Base-by-base conservation (phyloP, 2,797 vertebrate genomes). In the Dromococcyx pavoninus region DNA sequence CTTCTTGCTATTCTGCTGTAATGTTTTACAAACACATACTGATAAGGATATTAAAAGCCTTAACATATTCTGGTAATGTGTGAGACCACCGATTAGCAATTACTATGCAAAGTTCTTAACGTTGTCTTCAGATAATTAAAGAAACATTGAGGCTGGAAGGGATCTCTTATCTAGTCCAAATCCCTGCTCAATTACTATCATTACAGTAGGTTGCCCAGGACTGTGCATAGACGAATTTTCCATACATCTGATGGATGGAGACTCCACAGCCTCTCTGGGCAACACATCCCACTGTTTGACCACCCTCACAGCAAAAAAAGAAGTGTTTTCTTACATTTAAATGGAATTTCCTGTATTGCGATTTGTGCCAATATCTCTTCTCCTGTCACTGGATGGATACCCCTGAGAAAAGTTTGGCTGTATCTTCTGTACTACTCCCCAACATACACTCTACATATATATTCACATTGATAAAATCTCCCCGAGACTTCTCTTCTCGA, bases 381-480 rank as follows among this genome's bases (percentile, higher is more conserved):
- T 65, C 50, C 35, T 72, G 24, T 33, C 64, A 72, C 16, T 64
- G 41, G 14, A 33, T 64, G 41, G 14, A 33, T 33, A 58, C 15
- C 43, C 74, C 22, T n/a, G 37, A 48, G 75, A 46, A 54, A 73
- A 48, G 23, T 51, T 37, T 50, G 25, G 10, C 27, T 89, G 0
- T 17, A 32, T 32, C 16, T 79, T 75, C 27, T 11, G 0, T 64
- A 75, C 23, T 30, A 46, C 2, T 5, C 8, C 3, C 12, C 0
- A 0, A 88, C 21, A 61, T 9, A 16, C 13, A 61, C 5, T 17
- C 25, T 11, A 15, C 10, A 28, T 17, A 56, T 65, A 33, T 25
- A 58, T 16, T 44, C 6, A 37, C 4, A 1, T 10, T 22, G 8
- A 46, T 56, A 75, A 82, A 62, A 64, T 37, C 54, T 88, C 32